Percentiles rank a stretch among this genome's conserved stretches.
Evolutionary conservation across 1,140 invertebrate genomes (phyloP).

Genomic region (Drosophila sturtevanti): DNA sequence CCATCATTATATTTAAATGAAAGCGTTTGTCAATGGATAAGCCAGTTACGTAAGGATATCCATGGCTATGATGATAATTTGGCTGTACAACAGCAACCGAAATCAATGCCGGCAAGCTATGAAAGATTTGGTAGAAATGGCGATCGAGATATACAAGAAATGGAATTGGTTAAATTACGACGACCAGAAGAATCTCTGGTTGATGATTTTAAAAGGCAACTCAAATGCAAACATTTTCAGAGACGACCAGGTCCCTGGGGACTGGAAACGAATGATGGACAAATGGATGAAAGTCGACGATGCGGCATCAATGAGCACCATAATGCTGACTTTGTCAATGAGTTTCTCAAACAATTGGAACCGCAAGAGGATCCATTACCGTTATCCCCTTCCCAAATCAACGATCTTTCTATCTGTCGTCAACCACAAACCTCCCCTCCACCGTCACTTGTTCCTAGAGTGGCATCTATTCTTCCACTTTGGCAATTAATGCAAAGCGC

Average conservation of each 20-base stretch:
- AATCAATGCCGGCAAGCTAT: slow-evolving; percentile 65
- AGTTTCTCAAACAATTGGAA: slow-evolving; percentile 51
- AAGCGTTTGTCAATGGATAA: slow-evolving; percentile 79
- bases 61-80: slow-evolving; percentile 61
- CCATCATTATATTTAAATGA: slow-evolving; percentile 63
- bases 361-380: background rate
- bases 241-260: background rate
- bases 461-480: slow-evolving; percentile 26
- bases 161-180: slow-evolving; percentile 33
- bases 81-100: slow-evolving; percentile 62
- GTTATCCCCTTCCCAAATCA: background rate
- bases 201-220: slow-evolving; percentile 56
- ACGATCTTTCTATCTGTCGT: background rate
- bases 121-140: slow-evolving; percentile 19
- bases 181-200: slow-evolving; percentile 37
- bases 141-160: slow-evolving; percentile 16
- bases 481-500: slow-evolving; percentile 48
- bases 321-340: slow-evolving; percentile 55
- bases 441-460: slow-evolving; percentile 1
- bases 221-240: slow-evolving; percentile 31
- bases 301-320: slow-evolving; percentile 62
- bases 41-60: slow-evolving; percentile 58
- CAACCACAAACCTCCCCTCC: background rate
- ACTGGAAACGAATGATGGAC: background rate
- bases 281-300: slow-evolving; percentile 34